Percentiles rank a stretch among this genome's conserved stretches.
These are phyloP conservation scores for Varecia variegata DNA, from an alignment of 2,797 vertebrate genomes.

Conservation along the genomic window DNA sequence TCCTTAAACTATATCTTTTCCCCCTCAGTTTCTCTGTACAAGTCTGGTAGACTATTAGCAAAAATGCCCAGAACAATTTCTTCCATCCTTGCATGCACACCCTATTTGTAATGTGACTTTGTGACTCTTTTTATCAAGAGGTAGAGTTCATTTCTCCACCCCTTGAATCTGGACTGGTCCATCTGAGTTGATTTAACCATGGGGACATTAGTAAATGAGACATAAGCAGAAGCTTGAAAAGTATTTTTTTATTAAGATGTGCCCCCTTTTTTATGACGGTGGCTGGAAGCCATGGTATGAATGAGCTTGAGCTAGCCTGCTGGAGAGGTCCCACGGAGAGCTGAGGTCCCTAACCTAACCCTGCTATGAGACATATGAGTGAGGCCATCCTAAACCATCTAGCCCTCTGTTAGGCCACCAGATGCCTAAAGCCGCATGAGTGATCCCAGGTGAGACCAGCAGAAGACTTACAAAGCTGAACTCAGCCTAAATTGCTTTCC, in stretches of 20 bases:
- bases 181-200: neutral
- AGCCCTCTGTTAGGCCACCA: neutral
- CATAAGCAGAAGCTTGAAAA: neutral
- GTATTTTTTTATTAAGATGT: neutral
- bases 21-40: neutral
- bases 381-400: neutral
- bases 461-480: neutral
- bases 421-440: neutral
- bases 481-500: neutral
- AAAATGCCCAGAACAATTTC: neutral
- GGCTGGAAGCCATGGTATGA: neutral
- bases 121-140: neutral
- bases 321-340: neutral
- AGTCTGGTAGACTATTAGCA: neutral
- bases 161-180: neutral
- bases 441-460: neutral
- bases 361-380: neutral
- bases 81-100: neutral
- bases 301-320: neutral
- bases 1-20: neutral
- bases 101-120: neutral
- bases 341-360: neutral
- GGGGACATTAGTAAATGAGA: neutral
- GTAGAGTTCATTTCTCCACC: neutral
- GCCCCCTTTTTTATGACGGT: neutral